Evolutionary conservation across 2,113 vertebrate genomes (phyloP).

Genomic region (Limanda limanda): DNA sequence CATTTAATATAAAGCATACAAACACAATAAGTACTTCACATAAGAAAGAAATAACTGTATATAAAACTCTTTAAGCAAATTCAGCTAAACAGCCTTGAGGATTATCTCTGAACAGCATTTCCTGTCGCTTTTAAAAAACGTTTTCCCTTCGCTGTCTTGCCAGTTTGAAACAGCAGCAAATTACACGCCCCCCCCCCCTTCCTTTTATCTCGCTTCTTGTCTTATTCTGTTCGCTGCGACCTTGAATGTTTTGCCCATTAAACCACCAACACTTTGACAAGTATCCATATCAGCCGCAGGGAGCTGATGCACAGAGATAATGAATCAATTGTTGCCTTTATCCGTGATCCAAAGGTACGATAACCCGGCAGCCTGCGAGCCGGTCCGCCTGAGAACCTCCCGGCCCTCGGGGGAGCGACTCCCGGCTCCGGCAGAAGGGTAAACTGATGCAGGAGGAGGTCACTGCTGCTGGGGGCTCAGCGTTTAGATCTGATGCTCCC

Average conservation of each 20-base stretch:
- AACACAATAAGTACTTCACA: too few relatives aligned
- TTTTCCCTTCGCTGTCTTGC: slow-evolving; percentile 9
- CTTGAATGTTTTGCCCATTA: slow-evolving; percentile 75
- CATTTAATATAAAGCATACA: too few relatives aligned
- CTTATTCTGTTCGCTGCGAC: slow-evolving; percentile 44
- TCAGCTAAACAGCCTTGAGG: slow-evolving; percentile 40
- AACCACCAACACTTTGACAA: slow-evolving; percentile 59
- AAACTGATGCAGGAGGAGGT: slow-evolving; percentile 67
- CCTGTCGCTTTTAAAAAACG: slow-evolving; percentile 10
- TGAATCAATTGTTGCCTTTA: slow-evolving; percentile 78
- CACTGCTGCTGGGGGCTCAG: slow-evolving; percentile 22
- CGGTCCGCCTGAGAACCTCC: slow-evolving; percentile 55
- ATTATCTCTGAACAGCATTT: slow-evolving; percentile 26
- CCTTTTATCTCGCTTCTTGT: slow-evolving; percentile 30
- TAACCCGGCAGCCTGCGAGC: slow-evolving; percentile 59
- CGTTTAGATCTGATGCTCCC: background rate
- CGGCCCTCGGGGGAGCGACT: slow-evolving; percentile 52
- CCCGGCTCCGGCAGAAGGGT: slow-evolving; percentile 54
- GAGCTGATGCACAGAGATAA: slow-evolving; percentile 72
- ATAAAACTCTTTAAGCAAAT: too few relatives aligned
- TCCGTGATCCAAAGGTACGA: slow-evolving; percentile 73
- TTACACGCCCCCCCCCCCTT: slow-evolving; percentile 11
- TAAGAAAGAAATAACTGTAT: too few relatives aligned
- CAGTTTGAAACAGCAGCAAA: slow-evolving; percentile 32
- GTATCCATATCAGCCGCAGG: slow-evolving; percentile 63